These are phyloP conservation scores for Peromyscus eremicus DNA, from an alignment of 2,797 vertebrate genomes.

Conservation along the genomic window DNA sequence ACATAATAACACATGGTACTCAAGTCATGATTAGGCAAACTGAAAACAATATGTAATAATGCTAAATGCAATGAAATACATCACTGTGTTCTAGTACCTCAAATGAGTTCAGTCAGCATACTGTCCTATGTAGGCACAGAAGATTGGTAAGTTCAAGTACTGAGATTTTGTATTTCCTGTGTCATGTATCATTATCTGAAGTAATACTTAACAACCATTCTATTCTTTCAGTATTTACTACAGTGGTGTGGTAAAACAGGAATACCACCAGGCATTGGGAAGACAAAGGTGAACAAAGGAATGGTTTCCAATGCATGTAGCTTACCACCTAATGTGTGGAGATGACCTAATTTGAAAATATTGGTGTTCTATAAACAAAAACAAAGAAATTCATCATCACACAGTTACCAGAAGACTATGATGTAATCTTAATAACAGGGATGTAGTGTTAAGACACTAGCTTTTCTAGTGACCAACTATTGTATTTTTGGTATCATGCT, in stretches of 20 bases:
- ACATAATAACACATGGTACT: neutral
- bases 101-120: conserved; percentile 24
- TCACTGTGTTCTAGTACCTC: neutral
- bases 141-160: conserved; percentile 6
- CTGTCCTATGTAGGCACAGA: neutral
- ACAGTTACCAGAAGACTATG: neutral
- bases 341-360: conserved; percentile 3
- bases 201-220: conserved; percentile 33
- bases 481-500: neutral
- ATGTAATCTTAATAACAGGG: neutral
- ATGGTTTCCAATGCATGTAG: neutral
- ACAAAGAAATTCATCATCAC: neutral
- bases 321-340: neutral
- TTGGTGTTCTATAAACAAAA: conserved; percentile 15
- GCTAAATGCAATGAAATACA: conserved; percentile 33
- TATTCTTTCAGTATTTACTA: neutral
- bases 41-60: conserved; percentile 12
- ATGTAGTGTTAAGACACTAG: neutral
- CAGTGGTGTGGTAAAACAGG: neutral
- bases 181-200: neutral
- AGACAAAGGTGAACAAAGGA: neutral
- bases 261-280: neutral
- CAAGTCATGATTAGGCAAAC: neutral
- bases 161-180: neutral
- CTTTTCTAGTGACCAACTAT: neutral